Conservation (phyloP, 2,797 vertebrate genomes). For the Cuniculus paca region DNA sequence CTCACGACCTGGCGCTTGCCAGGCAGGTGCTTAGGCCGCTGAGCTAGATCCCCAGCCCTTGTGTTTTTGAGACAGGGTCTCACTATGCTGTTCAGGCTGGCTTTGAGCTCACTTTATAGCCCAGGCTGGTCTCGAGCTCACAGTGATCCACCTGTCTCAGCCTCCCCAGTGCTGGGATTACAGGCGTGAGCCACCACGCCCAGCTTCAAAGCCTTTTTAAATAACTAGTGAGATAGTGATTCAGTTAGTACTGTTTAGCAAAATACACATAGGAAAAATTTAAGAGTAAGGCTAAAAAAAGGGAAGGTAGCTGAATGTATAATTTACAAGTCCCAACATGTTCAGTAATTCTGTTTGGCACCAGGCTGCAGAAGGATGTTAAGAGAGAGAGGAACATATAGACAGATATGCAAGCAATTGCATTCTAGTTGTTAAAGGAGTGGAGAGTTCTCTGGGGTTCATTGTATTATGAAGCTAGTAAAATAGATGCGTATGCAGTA, state of each 20-base stretch:
- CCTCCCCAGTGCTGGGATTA: too few species aligned
- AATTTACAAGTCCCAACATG: neutral
- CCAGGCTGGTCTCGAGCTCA: too few species aligned
- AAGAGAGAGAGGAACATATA: neutral
- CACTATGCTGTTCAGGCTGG: too few species aligned
- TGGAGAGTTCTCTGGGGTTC: neutral
- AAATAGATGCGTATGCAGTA: neutral
- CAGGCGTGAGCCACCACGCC: too few species aligned
- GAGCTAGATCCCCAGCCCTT: too few species aligned
- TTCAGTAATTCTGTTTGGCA: neutral
- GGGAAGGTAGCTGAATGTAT: neutral
- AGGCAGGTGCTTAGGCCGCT: too few species aligned
- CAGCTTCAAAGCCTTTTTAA: neutral
- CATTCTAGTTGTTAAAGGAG: conserved; percentile 27
- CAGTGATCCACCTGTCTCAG: too few species aligned
- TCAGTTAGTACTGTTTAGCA: neutral
- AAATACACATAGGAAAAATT: neutral
- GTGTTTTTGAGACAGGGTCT: too few species aligned
- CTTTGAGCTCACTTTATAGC: too few species aligned
- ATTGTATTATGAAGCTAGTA: neutral
- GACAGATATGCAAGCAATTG: neutral
- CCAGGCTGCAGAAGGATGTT: neutral
- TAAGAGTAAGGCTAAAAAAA: neutral
- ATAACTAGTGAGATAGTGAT: neutral
- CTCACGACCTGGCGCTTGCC: too few species aligned